Conservation (phyloP, 2,797 vertebrate genomes). For the Nyctalus aviator region DNA sequence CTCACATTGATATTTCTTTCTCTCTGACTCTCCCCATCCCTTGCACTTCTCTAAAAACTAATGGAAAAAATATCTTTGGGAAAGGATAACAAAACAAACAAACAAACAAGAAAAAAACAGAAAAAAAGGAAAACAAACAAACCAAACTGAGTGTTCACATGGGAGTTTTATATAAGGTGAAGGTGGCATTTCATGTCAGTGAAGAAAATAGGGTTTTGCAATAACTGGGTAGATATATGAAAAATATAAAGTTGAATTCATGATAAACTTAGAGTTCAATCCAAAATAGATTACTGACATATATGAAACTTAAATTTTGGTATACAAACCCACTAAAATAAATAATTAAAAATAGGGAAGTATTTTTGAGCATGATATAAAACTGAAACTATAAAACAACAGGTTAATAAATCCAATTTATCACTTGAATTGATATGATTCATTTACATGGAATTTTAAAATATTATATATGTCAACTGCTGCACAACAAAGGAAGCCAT, state of each 20-base stretch:
- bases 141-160: neutral
- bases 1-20: too few species aligned
- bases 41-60: too few species aligned
- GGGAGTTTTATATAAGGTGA: neutral
- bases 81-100: too few species aligned
- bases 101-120: too few species aligned
- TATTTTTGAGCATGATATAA: neutral
- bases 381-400: neutral
- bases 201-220: constrained; percentile 4
- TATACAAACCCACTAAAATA: neutral
- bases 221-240: neutral
- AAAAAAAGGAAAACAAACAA: neutral
- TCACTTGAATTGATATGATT: neutral
- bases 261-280: neutral
- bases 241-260: constrained; percentile 20
- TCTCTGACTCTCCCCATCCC: too few species aligned
- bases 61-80: too few species aligned
- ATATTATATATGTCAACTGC: neutral
- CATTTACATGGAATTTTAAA: neutral
- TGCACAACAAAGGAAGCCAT: neutral
- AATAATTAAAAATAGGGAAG: neutral
- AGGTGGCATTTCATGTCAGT: neutral
- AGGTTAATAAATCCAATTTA: neutral
- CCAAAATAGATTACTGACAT: neutral
- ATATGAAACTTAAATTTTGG: neutral